Evolutionary conservation across 1,140 invertebrate species (phyloP), one percentile per base, ranked within the genome.

Genomic region (Bombus fervidus): DNA sequence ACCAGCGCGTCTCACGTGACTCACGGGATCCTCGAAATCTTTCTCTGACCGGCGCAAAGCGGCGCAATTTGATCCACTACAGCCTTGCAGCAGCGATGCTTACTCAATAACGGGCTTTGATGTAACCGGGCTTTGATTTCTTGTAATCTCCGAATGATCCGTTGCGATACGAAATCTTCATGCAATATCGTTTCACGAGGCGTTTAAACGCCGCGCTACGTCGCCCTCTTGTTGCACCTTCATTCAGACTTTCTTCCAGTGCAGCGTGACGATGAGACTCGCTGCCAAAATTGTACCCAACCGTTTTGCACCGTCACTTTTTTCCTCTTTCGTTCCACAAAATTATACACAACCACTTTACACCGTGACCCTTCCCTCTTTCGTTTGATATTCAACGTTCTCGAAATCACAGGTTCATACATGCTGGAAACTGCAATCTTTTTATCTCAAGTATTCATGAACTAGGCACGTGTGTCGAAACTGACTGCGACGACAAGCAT

Each of bases 81-180:
- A 34, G 53, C n/a, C 18, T 53, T 53, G 6, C 39, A 31, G 31
- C 47, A 59, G 37, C 37, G 28, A 18, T 41, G 66, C 13, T 85
- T 80, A 28, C 57, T 31, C 41, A 85, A 85, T 15, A 12, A n/a
- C 28, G 10, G 2, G 39, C 66, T 71, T 84, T 85, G 34, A 73
- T 25, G 57, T 80, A 85, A 85, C 53, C 83, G 15, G 2, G 25
- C n/a, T 72, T 80, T 80, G 53, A 37, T 73, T 73, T 80, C 39
- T 39, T 53, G 68, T 84, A 79, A 84, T 84, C 66, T 64, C 41
- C 22, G 5, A 43, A 59, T n/a, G 25, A 79, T 83, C 37, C 13
- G 71, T 39, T 75, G 59, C 81, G 18, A 83, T 69, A 83, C 73
- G 28, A 15, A 68, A 31, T 31, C n/a, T 22, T 28, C 28, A 0